Conservation (phyloP, 2,113 vertebrate species). For the Caranx ignobilis region DNA sequence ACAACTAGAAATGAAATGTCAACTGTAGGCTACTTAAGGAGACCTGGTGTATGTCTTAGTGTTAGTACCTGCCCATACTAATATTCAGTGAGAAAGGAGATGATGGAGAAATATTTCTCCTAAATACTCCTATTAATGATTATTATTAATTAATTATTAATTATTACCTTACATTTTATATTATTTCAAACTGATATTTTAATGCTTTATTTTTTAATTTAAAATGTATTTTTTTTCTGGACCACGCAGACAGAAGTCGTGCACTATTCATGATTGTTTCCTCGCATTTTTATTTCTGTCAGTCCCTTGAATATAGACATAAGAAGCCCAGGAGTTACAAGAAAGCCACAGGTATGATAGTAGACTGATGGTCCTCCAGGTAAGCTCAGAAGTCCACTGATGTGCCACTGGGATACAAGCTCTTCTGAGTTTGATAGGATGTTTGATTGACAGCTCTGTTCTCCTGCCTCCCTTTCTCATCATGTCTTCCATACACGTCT, state of each 20-base stretch:
- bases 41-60: background rate
- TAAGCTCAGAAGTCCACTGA: constrained; percentile 43
- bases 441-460: constrained; percentile 60
- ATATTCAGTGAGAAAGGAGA: background rate
- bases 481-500: constrained; percentile 65
- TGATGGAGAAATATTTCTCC: background rate
- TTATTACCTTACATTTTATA: background rate
- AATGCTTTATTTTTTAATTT: background rate
- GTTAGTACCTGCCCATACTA: background rate
- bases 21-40: background rate
- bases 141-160: background rate
- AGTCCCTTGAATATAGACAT: background rate
- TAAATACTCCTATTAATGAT: background rate
- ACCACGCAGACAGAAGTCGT: background rate
- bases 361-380: constrained; percentile 32
- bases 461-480: constrained; percentile 60
- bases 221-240: background rate
- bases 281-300: background rate
- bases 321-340: background rate
- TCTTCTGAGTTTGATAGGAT: constrained; percentile 32
- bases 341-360: constrained; percentile 1
- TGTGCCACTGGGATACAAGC: constrained; percentile 33
- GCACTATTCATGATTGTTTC: background rate
- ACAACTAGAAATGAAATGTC: background rate
- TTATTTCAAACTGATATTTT: background rate